Conservation (phyloP, 1,140 invertebrate genomes). For the Sarcophaga bullata region DNA sequence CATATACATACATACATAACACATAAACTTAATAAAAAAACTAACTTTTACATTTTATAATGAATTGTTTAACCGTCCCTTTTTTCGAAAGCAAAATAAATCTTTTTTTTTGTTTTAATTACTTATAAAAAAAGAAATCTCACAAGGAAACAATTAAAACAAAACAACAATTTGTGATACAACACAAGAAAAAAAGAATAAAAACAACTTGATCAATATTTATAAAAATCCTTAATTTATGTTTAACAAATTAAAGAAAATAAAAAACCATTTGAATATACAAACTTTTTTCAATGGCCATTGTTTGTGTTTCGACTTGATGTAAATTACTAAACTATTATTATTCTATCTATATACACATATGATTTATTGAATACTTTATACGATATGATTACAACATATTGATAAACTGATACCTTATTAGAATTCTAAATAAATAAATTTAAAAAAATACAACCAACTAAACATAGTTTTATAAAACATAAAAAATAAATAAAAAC, state of each 20-base stretch:
- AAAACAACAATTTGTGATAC: constrained; percentile 28
- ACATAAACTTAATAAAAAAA: constrained; percentile 1
- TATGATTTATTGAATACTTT: neutral
- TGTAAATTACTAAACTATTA: neutral
- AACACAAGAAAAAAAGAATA: constrained; percentile 26
- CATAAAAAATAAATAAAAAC: neutral
- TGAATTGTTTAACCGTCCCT: constrained; percentile 32
- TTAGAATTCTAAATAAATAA: constrained; percentile 36
- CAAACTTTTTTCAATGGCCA: neutral
- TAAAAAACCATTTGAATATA: neutral
- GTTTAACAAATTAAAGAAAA: neutral
- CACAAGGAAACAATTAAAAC: neutral
- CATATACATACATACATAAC: neutral
- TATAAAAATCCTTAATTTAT: neutral
- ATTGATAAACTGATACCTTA: constrained; percentile 41
- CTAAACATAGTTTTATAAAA: constrained; percentile 11
- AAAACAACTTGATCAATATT: constrained; percentile 9
- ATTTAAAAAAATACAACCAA: constrained; percentile 8
- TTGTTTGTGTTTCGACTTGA: neutral
- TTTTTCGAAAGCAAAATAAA: constrained; percentile 19
- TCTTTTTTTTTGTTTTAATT: neutral
- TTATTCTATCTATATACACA: neutral
- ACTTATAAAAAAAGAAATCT: neutral
- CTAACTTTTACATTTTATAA: constrained; percentile 1
- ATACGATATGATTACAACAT: constrained; percentile 24